phyloP scores from a whole-genome alignment of 23 tunicate genomes.

The Styela plicata region DNA sequence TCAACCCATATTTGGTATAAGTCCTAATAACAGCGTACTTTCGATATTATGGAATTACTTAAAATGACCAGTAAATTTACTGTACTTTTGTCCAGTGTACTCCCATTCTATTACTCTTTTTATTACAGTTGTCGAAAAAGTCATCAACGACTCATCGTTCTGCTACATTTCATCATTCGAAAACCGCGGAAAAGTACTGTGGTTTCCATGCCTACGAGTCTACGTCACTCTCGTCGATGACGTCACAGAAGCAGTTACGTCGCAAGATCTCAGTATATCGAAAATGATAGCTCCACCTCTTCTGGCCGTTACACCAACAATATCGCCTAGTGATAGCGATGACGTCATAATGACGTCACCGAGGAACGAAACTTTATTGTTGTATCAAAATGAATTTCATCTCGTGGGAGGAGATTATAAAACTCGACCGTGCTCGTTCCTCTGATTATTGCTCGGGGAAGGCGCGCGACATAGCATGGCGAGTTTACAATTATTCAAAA shows the following conservation, averaged over 20 bases:
- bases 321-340: not conserved
- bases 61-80: too few relatives aligned
- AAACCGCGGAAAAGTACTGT: conserved; percentile 34
- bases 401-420: conserved; percentile 55
- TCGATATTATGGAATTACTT: too few relatives aligned
- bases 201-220: conserved; percentile 69
- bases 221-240: conserved; percentile 44
- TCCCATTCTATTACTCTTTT: too few relatives aligned
- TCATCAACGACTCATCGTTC: conserved; percentile 38
- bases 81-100: too few relatives aligned
- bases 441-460: conserved; percentile 49
- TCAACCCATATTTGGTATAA: too few relatives aligned
- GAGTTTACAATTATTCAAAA: conserved; percentile 29
- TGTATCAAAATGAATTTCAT: conserved; percentile 70
- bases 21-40: too few relatives aligned
- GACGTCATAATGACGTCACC: conserved; percentile 14
- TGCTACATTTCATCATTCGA: conserved; percentile 50
- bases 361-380: conserved; percentile 11
- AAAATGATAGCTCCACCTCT: not conserved
- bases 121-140: conserved; percentile 47
- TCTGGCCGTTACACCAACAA: not conserved
- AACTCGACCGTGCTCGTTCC: conserved; percentile 61
- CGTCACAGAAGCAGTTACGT: not conserved
- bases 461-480: conserved; percentile 11
- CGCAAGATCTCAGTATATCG: not conserved